Evolutionary conservation across 2,113 vertebrate genomes (phyloP).

Genomic region (Cricetomys ansorgei): DNA sequence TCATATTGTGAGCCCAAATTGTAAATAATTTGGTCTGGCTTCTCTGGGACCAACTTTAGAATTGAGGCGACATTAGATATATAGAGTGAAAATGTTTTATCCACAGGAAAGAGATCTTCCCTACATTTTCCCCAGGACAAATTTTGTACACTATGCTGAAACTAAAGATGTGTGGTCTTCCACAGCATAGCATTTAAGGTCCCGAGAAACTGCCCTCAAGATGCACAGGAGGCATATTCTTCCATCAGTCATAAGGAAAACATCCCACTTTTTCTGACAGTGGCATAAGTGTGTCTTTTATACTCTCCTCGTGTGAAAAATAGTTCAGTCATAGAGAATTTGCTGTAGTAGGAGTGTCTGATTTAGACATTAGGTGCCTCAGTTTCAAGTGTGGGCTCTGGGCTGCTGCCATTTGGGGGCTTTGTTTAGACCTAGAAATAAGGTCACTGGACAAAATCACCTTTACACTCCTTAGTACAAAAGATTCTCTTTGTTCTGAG

Average conservation of each 20-base stretch:
- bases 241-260: neutral
- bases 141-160: constrained; percentile 77
- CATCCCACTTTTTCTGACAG: constrained; percentile 8
- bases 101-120: constrained; percentile 73
- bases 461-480: neutral
- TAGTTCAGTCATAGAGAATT: neutral
- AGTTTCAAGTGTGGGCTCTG: neutral
- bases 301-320: neutral
- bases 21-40: constrained; percentile 73
- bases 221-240: constrained; percentile 16
- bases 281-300: neutral
- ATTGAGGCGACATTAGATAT: constrained; percentile 52
- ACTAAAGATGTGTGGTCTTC: constrained; percentile 78
- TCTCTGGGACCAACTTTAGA: constrained; percentile 76
- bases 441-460: neutral
- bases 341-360: neutral
- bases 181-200: constrained; percentile 70
- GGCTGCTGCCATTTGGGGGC: neutral
- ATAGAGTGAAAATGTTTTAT: constrained; percentile 79
- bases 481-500: neutral
- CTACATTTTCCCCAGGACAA: constrained; percentile 76
- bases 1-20: constrained; percentile 78
- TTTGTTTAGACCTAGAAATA: neutral
- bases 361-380: neutral
- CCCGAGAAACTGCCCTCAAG: constrained; percentile 71